These are phyloP conservation scores for Eristalinus sepulchralis DNA, from an alignment of 2,888 invertebrate genomes.

Conservation along the genomic window DNA sequence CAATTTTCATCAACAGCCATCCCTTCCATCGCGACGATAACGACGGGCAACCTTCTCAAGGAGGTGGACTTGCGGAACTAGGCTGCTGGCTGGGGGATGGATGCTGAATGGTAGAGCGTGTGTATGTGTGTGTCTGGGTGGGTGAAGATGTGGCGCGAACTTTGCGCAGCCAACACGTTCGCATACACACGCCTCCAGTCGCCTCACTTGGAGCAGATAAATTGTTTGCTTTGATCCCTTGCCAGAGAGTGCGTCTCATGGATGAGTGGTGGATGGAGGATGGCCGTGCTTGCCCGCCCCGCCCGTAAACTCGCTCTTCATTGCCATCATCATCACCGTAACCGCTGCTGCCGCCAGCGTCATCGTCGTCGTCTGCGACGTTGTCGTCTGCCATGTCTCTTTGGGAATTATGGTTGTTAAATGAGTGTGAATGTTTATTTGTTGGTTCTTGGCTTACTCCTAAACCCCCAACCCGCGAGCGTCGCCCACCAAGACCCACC, in stretches of 20 bases:
- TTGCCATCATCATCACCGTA: background rate
- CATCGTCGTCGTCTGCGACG: background rate
- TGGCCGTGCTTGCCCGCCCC: background rate
- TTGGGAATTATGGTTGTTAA: conserved; percentile 64
- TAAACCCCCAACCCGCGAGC: background rate
- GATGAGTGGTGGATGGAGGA: background rate
- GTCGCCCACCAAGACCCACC: background rate
- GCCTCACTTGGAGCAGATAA: conserved; percentile 50
- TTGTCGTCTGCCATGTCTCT: conserved; percentile 16
- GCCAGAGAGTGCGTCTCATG: conserved; percentile 3
- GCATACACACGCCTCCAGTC: conserved; percentile 41
- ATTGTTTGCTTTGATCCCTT: conserved; percentile 67
- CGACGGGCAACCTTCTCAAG: background rate
- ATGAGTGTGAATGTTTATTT: conserved; percentile 60
- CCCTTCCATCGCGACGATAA: background rate
- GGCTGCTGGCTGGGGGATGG: background rate
- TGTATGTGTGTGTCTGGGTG: background rate
- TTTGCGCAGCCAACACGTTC: conserved; percentile 50
- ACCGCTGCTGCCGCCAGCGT: conserved; percentile 9
- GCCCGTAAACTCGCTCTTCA: too few species aligned
- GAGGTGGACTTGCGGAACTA: conserved; percentile 52
- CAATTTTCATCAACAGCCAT: conserved; percentile 30
- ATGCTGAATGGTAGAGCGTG: background rate
- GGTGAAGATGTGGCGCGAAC: conserved; percentile 42
- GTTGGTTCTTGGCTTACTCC: conserved; percentile 33